These are phyloP conservation scores for Parapsyche elsis DNA, from an alignment of 1,140 invertebrate species.

Conservation along the genomic window DNA sequence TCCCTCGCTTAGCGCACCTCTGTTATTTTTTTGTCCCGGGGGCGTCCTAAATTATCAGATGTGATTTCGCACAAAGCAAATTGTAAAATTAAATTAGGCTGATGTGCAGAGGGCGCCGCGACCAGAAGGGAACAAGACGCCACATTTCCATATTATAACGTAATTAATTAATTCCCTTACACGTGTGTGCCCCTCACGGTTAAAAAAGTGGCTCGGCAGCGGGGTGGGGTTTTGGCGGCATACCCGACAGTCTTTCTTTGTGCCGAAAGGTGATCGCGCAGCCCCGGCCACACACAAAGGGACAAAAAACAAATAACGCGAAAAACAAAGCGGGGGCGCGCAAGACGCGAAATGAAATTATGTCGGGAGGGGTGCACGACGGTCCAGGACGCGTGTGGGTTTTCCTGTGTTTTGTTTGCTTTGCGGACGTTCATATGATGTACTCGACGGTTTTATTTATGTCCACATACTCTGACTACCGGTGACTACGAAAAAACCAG, in stretches of 20 bases:
- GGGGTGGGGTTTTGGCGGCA: neutral
- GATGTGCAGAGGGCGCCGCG: neutral
- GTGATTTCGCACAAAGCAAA: slow-evolving; percentile 41
- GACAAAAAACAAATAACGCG: slow-evolving; percentile 47
- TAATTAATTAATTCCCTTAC: slow-evolving; percentile 44
- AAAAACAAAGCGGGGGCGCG: slow-evolving; percentile 43
- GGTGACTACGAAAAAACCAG: neutral
- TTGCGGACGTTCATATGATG: slow-evolving; percentile 34
- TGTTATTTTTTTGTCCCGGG: neutral
- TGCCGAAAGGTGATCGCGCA: slow-evolving; percentile 40
- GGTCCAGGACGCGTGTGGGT: slow-evolving; percentile 18
- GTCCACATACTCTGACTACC: slow-evolving; percentile 30
- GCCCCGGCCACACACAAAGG: slow-evolving; percentile 15
- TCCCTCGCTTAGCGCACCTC: neutral
- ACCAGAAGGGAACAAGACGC: slow-evolving; percentile 10
- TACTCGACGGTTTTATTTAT: slow-evolving; percentile 49
- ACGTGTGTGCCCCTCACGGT: slow-evolving; percentile 19
- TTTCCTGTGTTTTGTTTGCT: slow-evolving; percentile 46
- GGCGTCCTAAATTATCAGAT: slow-evolving; percentile 33
- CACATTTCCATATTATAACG: slow-evolving; percentile 43
- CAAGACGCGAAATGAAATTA: slow-evolving; percentile 51
- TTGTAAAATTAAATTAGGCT: slow-evolving; percentile 36
- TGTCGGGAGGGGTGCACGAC: slow-evolving; percentile 16
- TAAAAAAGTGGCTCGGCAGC: slow-evolving; percentile 4
- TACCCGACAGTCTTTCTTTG: slow-evolving; percentile 41